Evolutionary conservation across 2,113 vertebrate species (phyloP), one percentile per base, ranked within the genome.

Genomic region (Mellivora capensis): DNA sequence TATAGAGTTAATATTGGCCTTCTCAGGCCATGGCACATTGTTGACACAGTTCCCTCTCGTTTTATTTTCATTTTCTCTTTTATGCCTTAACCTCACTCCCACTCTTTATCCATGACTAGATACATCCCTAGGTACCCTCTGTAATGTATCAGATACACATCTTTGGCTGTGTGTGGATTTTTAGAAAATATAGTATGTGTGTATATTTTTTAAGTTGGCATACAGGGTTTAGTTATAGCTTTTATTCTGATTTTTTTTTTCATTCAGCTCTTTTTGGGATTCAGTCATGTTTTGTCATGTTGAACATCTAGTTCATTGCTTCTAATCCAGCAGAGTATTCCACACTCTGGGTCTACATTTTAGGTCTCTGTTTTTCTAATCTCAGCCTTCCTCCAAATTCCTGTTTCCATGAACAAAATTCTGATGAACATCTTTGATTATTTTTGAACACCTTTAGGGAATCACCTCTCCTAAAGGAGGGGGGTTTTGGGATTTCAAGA

Each of bases 201-300:
- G 12, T 49, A 3, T 67, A 13, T 42, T 80, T 37, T 87, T 69
- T 12, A 83, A 39, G 61, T 61, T 87, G 81, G 67, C 6, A 49
- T 15, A 12, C 14, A 34, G 25, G 15, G 12, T 83, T 10, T 77
- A 62, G 37, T 7, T 34, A 37, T 13, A 74, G 18, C 23, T 44
- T 87, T 96, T 57, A 85, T 79, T 90, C 44, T 83, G 42, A 42
- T 44, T 83, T 94, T 71, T 20, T 83, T 83, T 96, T 81, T 31
- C 77, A 74, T 21, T 59, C 29, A 54, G 69, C 1, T n/a, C 21
- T 52, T 85, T 79, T 87, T 72, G 54, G 76, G 34, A 61, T 59
- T 57, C 85, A 74, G 29, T 14, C 71, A 34, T n/a, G n/a, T 21
- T 94, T 44, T 62, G 17, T 61, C 61, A 81, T 31, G 12, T 23